Base-by-base conservation (phyloP, 1,140 invertebrate species). In the Streblospio benedicti region DNA sequence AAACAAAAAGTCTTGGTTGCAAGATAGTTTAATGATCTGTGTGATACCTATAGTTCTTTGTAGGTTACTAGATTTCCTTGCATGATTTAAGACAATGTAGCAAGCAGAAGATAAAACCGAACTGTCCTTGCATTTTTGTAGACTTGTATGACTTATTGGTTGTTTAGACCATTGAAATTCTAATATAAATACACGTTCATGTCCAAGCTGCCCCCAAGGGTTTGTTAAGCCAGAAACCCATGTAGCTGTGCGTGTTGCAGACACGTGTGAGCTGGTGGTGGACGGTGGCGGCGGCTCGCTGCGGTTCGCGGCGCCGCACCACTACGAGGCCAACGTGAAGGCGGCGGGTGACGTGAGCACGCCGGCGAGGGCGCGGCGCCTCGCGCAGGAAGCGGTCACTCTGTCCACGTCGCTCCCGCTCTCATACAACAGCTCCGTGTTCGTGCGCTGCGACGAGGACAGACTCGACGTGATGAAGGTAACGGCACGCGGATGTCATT, bases 381-480 rank as follows among this genome's bases (percentile, higher is more conserved):
- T 97, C 18, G 93, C 93, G 27, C 93, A 97, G 78, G 94, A 97
- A 79, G 87, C 92, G 57, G 91, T 94, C 28, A 96, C 93, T 12
- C 82, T 97, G n/a, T 91, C 90, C 47, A 93, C 91, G 54, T 89
- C 89, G 52, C 80, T 97, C 62, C 93, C 94, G 54, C 83, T 97
- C 20, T 94, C 91, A 23, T 92, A 88, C 68, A 93, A 89, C 73
- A 94, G 90, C 71, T 90, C 89, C 65, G 93, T 97, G 47, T 97
- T 97, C 83, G 92, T 97, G 52, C 84, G 93, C 63, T 94, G 91
- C 79, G 93, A 95, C 80, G 87, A 90, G 55, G 92, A 95, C 74
- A 82, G 93, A 65, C 81, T 96, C 47, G 92, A 96, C 76, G 85
- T 96, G 59, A 97, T 94, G 92, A 97, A 93, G 84, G 90, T 89